Evolutionary conservation across 1,140 invertebrate genomes (phyloP).

Genomic region (Adoxophyes honmai): DNA sequence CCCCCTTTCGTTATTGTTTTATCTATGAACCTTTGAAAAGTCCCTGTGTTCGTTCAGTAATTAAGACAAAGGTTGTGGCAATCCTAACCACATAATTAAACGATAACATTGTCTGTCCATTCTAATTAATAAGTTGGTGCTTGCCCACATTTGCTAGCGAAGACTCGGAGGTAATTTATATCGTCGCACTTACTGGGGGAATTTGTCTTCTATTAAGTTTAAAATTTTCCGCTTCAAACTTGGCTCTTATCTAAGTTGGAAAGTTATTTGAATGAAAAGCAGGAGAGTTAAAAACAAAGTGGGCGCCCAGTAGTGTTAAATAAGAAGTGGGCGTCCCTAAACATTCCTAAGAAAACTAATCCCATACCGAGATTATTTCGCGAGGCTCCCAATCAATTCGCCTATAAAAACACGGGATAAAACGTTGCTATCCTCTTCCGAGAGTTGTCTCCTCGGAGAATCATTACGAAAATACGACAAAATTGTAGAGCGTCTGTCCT

Average conservation of each 20-base stretch:
- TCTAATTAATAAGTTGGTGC: constrained; percentile 6
- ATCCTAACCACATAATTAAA: background rate
- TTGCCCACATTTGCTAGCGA: background rate
- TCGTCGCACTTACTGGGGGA: background rate
- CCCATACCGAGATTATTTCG: constrained; percentile 55
- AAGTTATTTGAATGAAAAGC: constrained; percentile 5
- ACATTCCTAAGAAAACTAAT: constrained; percentile 55
- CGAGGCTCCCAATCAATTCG: constrained; percentile 61
- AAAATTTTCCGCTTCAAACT: constrained; percentile 2
- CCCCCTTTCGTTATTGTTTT: background rate
- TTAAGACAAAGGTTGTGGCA: background rate
- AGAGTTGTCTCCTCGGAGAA: constrained; percentile 57
- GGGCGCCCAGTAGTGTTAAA: constrained; percentile 31
- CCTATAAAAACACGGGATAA: constrained; percentile 65
- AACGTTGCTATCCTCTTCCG: constrained; percentile 43
- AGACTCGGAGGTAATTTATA: background rate
- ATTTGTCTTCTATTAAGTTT: constrained; percentile 7
- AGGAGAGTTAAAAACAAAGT: constrained; percentile 12
- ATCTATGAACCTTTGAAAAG: background rate
- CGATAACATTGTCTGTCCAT: constrained; percentile 6
- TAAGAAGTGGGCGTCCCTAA: constrained; percentile 33
- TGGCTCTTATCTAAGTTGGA: background rate
- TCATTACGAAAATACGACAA: constrained; percentile 72
- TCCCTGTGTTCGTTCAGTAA: background rate
- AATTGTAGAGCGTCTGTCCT: constrained; percentile 58